Evolutionary conservation across 2,888 invertebrate species (phyloP), one percentile per base, ranked within the genome.

Genomic region (Lasioglossum oenotherae): DNA sequence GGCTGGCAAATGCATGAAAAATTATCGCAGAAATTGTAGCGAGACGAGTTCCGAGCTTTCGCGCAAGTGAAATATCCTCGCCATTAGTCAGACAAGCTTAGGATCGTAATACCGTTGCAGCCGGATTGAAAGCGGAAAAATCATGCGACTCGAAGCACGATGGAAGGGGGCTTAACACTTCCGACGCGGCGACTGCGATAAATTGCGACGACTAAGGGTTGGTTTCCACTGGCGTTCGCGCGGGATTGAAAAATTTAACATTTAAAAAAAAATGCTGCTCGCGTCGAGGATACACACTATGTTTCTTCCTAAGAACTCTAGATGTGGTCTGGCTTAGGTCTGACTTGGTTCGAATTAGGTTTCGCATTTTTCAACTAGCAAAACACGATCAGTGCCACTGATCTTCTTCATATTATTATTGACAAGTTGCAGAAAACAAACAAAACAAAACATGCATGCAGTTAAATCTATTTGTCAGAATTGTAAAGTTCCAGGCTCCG

Each of bases 81-180:
- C 31, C 41, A 67, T 72, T 73, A 53, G 41, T 23, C 31, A 31
- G 49, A 41, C 64, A 67, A 69, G 73, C 31, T 16, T n/a, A n/a
- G 19, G 53, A 23, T 41, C 41, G 46, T 27, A 53, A 35, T 76
- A 23, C 49, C 41, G 49, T 73, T 57, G 44, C 23, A 31, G 74
- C 67, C 41, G 27, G 46, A 49, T 69, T 41, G 46, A 74, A 77
- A 73, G 67, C n/a, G 60, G 75, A 73, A 76, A 85, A 72, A 82
- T 77, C 82, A 77, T 41, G 74, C 72, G 64, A 75, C 38, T 27
- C 57, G 46, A 16, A 23, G 44, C 23, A 35, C 60, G 82, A 71
- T 88, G 75, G 80, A 76, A 88, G 35, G 76, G 35, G 75, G 80
- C 74, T 85, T 82, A 88, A 88, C 76, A 80, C 67, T 31, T 72